Conservation (phyloP, 1,140 invertebrate genomes). For the Temnothorax longispinosus region DNA sequence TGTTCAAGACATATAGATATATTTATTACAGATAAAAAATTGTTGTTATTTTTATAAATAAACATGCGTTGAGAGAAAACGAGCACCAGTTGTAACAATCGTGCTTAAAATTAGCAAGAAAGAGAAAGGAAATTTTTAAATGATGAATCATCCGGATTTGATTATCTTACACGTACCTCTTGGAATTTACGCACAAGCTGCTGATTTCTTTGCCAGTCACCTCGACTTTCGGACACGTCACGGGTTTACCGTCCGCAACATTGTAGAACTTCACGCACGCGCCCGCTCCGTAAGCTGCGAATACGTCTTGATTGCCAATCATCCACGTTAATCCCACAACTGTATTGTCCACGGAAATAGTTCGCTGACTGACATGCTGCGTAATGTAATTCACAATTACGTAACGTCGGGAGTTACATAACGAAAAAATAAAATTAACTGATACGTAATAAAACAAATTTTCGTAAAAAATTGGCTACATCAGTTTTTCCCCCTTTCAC, state of each 20-base stretch:
- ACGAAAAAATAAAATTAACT: neutral
- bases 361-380: slow-evolving; percentile 74
- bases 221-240: slow-evolving; percentile 77
- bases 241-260: slow-evolving; percentile 71
- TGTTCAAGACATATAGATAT: neutral
- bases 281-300: slow-evolving; percentile 80
- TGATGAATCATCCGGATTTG: slow-evolving; percentile 10
- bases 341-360: slow-evolving; percentile 79
- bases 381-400: slow-evolving; percentile 40
- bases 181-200: slow-evolving; percentile 81
- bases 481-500: neutral
- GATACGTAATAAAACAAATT: slow-evolving; percentile 38
- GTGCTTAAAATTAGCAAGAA: slow-evolving; percentile 7
- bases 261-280: slow-evolving; percentile 79
- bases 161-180: slow-evolving; percentile 74
- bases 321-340: slow-evolving; percentile 81
- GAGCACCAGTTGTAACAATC: neutral
- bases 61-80: neutral
- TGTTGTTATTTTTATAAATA: neutral
- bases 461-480: neutral
- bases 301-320: slow-evolving; percentile 78
- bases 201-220: slow-evolving; percentile 76
- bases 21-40: neutral
- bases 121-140: slow-evolving; percentile 1
- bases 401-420: neutral